A percentile compares a stretch with the other conserved stretches of the same genome.
These are phyloP conservation scores for Cataglyphis livida DNA, from an alignment of 2,888 invertebrate species.

Conservation along the genomic window DNA sequence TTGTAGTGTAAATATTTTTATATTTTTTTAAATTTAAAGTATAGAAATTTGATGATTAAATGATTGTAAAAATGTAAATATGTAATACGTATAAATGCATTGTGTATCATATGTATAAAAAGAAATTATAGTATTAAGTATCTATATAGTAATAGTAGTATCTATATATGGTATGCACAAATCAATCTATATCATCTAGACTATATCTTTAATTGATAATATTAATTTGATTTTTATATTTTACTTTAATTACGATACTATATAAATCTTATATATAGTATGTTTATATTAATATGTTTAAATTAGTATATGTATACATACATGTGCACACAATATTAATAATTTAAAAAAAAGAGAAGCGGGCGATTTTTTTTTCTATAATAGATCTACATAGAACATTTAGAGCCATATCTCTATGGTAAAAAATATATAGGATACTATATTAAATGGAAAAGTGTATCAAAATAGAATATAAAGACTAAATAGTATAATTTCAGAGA, in stretches of 20 bases:
- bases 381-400: neutral
- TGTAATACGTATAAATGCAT: neutral
- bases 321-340: neutral
- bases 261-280: neutral
- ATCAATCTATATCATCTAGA: neutral
- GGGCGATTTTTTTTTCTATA: neutral
- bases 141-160: neutral
- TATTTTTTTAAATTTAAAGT: conserved; percentile 5
- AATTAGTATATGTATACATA: neutral
- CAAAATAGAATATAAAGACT: neutral
- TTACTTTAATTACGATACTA: neutral
- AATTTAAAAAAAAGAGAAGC: neutral
- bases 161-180: neutral
- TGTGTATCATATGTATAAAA: neutral
- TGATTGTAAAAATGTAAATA: neutral
- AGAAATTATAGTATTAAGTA: neutral
- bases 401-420: neutral
- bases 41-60: neutral
- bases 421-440: neutral
- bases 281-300: neutral
- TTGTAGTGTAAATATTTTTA: neutral
- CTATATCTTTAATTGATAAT: neutral
- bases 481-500: neutral
- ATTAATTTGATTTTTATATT: neutral
- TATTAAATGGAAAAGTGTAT: neutral